Base-by-base conservation (phyloP, 2,113 vertebrate species). In the Cavia aperea region DNA sequence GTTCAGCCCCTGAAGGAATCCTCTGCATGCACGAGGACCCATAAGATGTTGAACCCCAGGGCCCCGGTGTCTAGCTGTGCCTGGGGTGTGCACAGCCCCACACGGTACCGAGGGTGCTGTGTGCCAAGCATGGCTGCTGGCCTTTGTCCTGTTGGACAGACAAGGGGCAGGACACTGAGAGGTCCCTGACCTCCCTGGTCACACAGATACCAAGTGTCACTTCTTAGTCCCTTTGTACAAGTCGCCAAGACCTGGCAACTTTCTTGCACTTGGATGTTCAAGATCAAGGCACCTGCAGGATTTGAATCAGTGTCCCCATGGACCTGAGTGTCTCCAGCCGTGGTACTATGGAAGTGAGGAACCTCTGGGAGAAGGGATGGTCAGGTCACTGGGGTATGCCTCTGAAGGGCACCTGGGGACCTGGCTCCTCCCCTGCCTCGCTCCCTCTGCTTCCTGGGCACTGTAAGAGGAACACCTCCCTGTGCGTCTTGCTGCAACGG, bases 71-170 rank as follows among this genome's bases (percentile, higher is more conserved):
- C 36, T 1, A 2, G 65, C 56, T 81, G 46, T 33, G 54, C 11
- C 2, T 2, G 23, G 72, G 13, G 4, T 18, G 3, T 21, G 0
- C 4, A 7, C 2, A 7, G 26, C 2, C 18, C 23, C 24, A 5
- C 4, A 4, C 8, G 0, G 24, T 46, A 21, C 3, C 0, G 9
- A 29, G 49, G n/a, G 43, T 0, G 26, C 15, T 75, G 56, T 2
- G 36, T 23, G 21, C 43, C 29, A 21, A n/a, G 7, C 7, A 1
- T 31, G 13, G 4, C 18, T 9, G 51, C 6, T 11, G 7, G 31
- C n/a, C 51, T 54, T 36, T 7, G 26, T 16, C 36, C 18, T 60
- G 10, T 14, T 63, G 7, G 43, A 78, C 43, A 39, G 63, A 29
- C 46, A 49, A 78, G 46, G 73, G 23, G 8, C 26, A 4, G 18